A percentile compares a stretch with the other conserved stretches of the same genome.
Conservation (phyloP, 1,140 invertebrate species). For the Vanessa atalanta region DNA sequence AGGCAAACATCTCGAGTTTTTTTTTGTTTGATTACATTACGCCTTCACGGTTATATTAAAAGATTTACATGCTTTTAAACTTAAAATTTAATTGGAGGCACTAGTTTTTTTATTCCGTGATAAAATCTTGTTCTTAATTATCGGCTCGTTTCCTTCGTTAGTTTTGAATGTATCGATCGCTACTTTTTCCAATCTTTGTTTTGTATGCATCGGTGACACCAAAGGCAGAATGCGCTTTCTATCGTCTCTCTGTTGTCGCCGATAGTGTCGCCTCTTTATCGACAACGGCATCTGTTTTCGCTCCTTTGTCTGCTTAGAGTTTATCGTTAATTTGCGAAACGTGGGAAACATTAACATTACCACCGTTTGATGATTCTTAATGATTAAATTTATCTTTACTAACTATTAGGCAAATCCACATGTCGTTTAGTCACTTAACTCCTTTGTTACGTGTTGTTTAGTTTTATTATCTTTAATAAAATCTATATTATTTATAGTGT, state of each 20-base stretch:
- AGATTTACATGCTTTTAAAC: neutral
- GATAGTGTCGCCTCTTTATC: slow-evolving; percentile 56
- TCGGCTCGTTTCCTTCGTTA: neutral
- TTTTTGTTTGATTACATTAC: slow-evolving; percentile 1
- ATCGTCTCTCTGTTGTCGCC: slow-evolving; percentile 58
- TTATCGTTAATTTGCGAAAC: slow-evolving; percentile 53
- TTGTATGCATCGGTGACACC: slow-evolving; percentile 45
- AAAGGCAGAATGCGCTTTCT: slow-evolving; percentile 64
- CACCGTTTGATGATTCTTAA: slow-evolving; percentile 37
- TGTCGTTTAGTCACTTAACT: slow-evolving; percentile 20
- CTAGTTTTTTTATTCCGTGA: neutral
- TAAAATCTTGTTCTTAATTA: neutral
- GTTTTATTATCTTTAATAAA: slow-evolving; percentile 1
- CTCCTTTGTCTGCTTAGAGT: slow-evolving; percentile 51
- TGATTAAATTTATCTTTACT: slow-evolving; percentile 40
- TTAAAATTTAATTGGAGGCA: neutral
- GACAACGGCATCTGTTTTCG: slow-evolving; percentile 53
- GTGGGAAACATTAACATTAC: slow-evolving; percentile 44
- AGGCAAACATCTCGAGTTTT: neutral
- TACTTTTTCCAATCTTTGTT: slow-evolving; percentile 6
- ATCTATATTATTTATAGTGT: neutral
- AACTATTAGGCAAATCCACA: slow-evolving; percentile 15
- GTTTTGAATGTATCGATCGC: neutral
- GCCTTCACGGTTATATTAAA: slow-evolving; percentile 1
- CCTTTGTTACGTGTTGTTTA: slow-evolving; percentile 17